Base-by-base conservation (phyloP, 2,888 invertebrate genomes). In the Calameuta pallipes region DNA sequence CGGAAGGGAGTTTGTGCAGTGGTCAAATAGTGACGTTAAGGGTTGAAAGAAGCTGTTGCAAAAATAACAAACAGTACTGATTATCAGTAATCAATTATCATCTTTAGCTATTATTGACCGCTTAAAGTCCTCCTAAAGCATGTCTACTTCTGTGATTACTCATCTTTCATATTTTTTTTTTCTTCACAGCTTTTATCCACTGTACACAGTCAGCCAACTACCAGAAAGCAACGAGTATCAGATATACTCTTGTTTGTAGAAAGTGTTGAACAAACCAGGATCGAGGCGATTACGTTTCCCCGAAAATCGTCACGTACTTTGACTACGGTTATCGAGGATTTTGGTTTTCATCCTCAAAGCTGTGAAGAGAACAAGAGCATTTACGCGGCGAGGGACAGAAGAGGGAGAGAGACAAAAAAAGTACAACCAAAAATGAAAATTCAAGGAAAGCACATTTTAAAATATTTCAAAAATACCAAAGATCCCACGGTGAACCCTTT, bases 191-290 rank as follows among this genome's bases (percentile, higher is more conserved):
- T 56, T 56, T 56, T 56, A 56, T 56, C 56, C 56, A 56, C 56
- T 56, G 56, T 56, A 23, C 56, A 56, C 56, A 56, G 9, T 56
- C 56, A 56, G 56, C 23, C 23, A 23, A 23, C 23, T 56, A 56
- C 56, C 23, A 56, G 56, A 56, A 23, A 23, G 23, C 56, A 56
- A 23, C 56, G 56, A 56, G 9, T 56, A 9, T 9, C 56, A 30
- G 71, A 31, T 71, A 71, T 71, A 71, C 71, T 71, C 31, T 31
- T 71, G 31, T 71, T 71, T 71, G 71, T 71, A 71, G 71, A 71
- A 71, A 71, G 71, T 71, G 71, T 71, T 71, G 31, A 34, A 34
- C 71, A 71, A 71, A 71, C 71, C 71, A 34, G 71, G n/a, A 71
- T 33, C 33, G 34, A 30, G 33, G 71, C 33, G 71, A 34, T 71